Percentiles rank a stretch among this genome's conserved stretches.
Evolutionary conservation across 1,140 invertebrate genomes (phyloP).

Genomic region (Drosophila quadrilineata): DNA sequence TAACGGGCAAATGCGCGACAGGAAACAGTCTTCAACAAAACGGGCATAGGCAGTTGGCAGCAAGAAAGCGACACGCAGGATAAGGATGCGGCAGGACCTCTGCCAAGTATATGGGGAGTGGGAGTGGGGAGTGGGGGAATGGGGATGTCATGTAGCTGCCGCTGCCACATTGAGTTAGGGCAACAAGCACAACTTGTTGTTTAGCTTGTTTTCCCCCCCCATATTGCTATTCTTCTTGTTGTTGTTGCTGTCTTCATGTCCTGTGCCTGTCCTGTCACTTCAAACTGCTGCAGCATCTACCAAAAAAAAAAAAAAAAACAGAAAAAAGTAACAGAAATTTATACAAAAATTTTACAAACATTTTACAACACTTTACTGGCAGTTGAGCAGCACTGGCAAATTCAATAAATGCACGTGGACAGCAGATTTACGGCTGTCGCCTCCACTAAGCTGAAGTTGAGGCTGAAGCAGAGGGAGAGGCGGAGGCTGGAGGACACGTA

Average conservation of each 20-base stretch:
- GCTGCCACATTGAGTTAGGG: conserved; percentile 51
- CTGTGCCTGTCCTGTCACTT: conserved; percentile 9
- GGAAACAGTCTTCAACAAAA: conserved; percentile 67
- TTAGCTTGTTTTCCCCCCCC: conserved; percentile 42
- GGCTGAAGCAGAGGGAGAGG: no score
- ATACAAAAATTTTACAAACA: conserved; percentile 15
- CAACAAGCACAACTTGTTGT: conserved; percentile 67
- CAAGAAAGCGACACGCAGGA: conserved; percentile 57
- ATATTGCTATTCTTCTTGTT: no score
- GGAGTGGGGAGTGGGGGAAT: not conserved
- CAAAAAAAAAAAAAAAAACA: not conserved
- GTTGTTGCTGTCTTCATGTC: conserved; percentile 14
- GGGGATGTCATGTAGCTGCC: not conserved
- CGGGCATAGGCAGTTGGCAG: no score
- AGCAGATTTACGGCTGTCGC: no score
- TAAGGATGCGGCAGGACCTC: conserved; percentile 9
- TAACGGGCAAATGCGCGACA: conserved; percentile 54
- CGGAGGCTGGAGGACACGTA: conserved; percentile 62
- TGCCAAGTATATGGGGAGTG: not conserved
- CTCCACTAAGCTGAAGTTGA: not conserved
- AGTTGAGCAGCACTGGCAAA: conserved; percentile 59
- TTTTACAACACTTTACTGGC: conserved; percentile 53
- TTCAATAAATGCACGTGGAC: conserved; percentile 72
- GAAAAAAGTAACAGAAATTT: no score
- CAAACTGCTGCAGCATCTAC: not conserved